Percentiles rank a stretch among this genome's conserved stretches.
These are phyloP conservation scores for Lycorma delicatula DNA, from an alignment of 1,140 invertebrate species.

Conservation along the genomic window DNA sequence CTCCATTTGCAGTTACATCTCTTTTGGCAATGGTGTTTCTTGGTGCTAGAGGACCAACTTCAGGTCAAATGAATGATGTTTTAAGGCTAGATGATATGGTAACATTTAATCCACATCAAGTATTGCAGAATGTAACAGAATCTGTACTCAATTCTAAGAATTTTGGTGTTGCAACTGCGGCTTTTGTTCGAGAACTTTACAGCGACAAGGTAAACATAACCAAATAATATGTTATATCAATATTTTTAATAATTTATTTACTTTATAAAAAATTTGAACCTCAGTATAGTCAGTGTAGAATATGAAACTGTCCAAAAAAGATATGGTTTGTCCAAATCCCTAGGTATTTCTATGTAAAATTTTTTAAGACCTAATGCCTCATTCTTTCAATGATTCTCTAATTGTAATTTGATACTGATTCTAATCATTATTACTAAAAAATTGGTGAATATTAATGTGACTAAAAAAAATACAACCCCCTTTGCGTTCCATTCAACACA, in stretches of 20 bases:
- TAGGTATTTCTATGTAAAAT: too few species aligned
- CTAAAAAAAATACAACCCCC: too few species aligned
- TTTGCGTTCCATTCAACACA: too few species aligned
- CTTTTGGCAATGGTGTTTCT: conserved; percentile 81
- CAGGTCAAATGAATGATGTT: conserved; percentile 80
- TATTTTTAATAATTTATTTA: background rate
- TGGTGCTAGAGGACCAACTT: conserved; percentile 75
- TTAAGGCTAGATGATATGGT: conserved; percentile 76
- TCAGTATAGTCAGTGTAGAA: too few species aligned
- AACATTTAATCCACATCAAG: conserved; percentile 77
- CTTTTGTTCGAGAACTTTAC: conserved; percentile 67
- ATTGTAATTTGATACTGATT: too few species aligned
- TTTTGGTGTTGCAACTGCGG: conserved; percentile 60
- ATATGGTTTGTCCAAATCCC: too few species aligned
- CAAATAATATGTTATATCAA: too few species aligned
- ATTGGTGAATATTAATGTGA: too few species aligned
- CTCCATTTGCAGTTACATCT: conserved; percentile 75
- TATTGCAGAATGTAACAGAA: conserved; percentile 74
- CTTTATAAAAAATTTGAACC: background rate
- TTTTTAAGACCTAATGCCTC: too few species aligned
- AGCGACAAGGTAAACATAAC: conserved; percentile 56
- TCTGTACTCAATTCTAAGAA: conserved; percentile 51
- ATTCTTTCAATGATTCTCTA: too few species aligned
- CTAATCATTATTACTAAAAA: too few species aligned
- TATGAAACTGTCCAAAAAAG: too few species aligned